phyloP scores from a whole-genome alignment of 2,888 invertebrate genomes.

The Perdita meconis region DNA sequence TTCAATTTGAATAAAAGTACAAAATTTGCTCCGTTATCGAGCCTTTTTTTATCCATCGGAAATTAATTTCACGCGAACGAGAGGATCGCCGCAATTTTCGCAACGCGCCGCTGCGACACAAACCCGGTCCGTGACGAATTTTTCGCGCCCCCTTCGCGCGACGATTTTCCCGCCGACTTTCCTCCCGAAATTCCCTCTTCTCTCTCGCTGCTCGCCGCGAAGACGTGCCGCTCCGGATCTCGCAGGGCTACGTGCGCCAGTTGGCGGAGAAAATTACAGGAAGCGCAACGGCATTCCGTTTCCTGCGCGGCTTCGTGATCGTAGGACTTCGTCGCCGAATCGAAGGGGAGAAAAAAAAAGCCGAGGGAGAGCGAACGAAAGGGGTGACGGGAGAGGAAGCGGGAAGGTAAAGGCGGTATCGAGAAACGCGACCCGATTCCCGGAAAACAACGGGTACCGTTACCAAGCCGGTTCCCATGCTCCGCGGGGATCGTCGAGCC shows the following conservation, averaged over 20 bases:
- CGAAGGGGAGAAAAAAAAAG: background rate
- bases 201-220: background rate
- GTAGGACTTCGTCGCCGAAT: constrained; percentile 29
- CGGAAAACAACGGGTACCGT: constrained; percentile 63
- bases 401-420: background rate
- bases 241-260: constrained; percentile 14
- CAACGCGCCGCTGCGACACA: too few relatives aligned
- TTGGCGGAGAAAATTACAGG: constrained; percentile 55
- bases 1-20: background rate
- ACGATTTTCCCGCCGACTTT: constrained; percentile 9
- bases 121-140: background rate
- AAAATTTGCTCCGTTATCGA: background rate
- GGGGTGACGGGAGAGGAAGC: too few relatives aligned
- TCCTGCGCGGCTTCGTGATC: constrained; percentile 51
- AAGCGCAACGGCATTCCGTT: constrained; percentile 56
- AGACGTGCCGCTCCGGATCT: background rate
- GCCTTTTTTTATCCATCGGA: background rate
- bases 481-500: constrained; percentile 30
- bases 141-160: background rate
- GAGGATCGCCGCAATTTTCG: background rate
- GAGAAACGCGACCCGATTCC: constrained; percentile 58
- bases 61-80: constrained; percentile 1
- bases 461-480: constrained; percentile 53
- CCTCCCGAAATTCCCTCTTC: constrained; percentile 6
- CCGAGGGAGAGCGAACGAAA: background rate